Conservation (phyloP, 2,888 invertebrate species). For the Exephanes ischioxanthus region DNA sequence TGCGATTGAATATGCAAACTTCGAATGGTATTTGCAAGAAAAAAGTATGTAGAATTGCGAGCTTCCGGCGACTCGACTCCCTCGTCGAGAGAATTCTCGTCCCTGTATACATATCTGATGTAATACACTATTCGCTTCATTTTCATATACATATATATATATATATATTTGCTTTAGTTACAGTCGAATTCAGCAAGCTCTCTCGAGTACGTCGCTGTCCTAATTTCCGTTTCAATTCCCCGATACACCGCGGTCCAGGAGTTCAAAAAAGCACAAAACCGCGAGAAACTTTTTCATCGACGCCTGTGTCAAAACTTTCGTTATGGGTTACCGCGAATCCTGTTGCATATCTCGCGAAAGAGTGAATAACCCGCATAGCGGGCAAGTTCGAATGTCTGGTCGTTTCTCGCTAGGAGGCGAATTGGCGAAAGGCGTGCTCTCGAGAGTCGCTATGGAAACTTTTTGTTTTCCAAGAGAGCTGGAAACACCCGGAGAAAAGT, state of each 20-base stretch:
- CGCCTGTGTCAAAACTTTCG: slow-evolving; percentile 12
- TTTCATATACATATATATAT: background rate
- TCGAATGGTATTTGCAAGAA: background rate
- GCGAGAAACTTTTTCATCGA: slow-evolving; percentile 18
- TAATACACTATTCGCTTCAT: background rate
- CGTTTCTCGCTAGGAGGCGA: slow-evolving; percentile 25
- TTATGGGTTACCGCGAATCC: background rate
- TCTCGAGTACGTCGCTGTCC: background rate
- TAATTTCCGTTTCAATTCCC: slow-evolving; percentile 28
- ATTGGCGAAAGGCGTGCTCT: slow-evolving; percentile 23
- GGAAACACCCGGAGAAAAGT: slow-evolving; percentile 17
- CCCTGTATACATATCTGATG: background rate
- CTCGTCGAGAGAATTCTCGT: background rate
- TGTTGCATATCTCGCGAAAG: slow-evolving; percentile 22
- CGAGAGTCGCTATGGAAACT: slow-evolving; percentile 39
- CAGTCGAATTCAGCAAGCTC: background rate
- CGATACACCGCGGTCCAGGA: slow-evolving; percentile 12
- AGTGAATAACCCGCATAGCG: background rate
- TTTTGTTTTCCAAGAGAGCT: slow-evolving; percentile 4
- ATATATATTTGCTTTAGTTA: background rate
- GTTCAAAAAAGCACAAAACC: slow-evolving; percentile 11
- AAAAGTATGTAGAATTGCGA: background rate
- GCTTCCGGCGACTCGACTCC: background rate
- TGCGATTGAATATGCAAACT: background rate
- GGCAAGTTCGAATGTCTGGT: slow-evolving; percentile 5